A percentile compares a stretch with the other conserved stretches of the same genome.
phyloP scores from a whole-genome alignment of 2,888 invertebrate species.

The Torymus auratus region DNA sequence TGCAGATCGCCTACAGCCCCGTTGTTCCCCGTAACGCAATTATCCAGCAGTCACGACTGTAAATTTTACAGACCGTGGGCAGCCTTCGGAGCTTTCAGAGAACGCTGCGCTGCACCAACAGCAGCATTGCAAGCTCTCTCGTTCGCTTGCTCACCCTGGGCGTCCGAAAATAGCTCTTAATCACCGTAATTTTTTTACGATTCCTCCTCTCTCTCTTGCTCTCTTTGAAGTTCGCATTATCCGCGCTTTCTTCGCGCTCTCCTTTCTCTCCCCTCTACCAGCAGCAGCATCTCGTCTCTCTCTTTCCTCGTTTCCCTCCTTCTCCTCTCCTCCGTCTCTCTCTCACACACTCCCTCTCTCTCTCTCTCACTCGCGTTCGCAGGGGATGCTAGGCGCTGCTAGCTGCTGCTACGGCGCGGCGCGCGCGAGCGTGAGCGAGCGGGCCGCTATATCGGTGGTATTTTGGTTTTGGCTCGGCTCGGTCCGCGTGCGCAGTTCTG shows the following conservation, averaged over 20 bases:
- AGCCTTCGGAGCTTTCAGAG: constrained; percentile 24
- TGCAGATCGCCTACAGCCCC: neutral
- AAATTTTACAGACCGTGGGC: constrained; percentile 1
- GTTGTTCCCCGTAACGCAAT: constrained; percentile 13
- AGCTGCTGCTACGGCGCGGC: constrained; percentile 1
- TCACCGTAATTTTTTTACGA: constrained; percentile 43
- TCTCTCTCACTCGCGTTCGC: constrained; percentile 26
- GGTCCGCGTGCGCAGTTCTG: constrained; percentile 74
- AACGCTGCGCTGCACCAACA: neutral
- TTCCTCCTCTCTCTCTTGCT: constrained; percentile 2
- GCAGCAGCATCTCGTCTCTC: too few relatives aligned
- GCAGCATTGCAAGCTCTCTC: neutral
- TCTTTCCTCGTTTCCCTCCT: neutral
- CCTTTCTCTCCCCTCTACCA: neutral
- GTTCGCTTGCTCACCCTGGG: neutral
- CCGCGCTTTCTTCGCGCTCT: constrained; percentile 17
- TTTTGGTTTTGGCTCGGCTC: constrained; percentile 77
- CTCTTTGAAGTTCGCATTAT: constrained; percentile 42
- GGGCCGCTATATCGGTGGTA: constrained; percentile 71
- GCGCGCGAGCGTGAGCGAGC: neutral
- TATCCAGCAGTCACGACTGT: neutral
- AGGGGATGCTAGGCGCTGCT: constrained; percentile 48
- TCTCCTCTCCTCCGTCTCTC: neutral
- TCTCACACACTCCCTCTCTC: neutral
- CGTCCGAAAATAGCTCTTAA: constrained; percentile 48